Evolutionary conservation across 2,797 vertebrate species (phyloP), one percentile per base, ranked within the genome.

Genomic region (Gymnopithys bicolor): DNA sequence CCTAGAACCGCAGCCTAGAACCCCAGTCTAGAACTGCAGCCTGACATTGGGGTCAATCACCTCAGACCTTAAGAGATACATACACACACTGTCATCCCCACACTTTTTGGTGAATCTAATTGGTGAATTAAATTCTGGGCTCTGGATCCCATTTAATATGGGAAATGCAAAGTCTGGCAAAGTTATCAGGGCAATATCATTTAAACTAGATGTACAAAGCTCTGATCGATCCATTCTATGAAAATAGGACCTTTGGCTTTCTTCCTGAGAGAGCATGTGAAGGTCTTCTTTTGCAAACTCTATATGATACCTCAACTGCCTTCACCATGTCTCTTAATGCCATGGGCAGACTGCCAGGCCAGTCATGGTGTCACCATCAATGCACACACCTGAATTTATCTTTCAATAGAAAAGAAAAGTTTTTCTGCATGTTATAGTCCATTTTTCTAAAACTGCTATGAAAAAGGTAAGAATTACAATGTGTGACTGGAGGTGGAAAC

Each of bases 211-310:
- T 51, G 49, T 64, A n/a, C 73, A 88, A 93, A 91, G 46, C 53
- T 80, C 85, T 11, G 22, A 93, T 93, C 8, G 39, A 88, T 94
- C 66, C 21, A 3, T 66, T 88, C 58, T 28, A 69, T 69, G 35
- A 66, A 90, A 94, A 90, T 39, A 88, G 53, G 76, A 94, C 87
- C 89, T 96, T 93, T 94, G 91, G 58, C 77, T 96, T 90, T 85
- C 59, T 73, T 93, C 73, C 77, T 69, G 53, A 48, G 35, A 55
- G 30, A 86, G 43, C 5, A 5, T 23, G 73, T 93, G 94, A 88
- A 91, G 76, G 76, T 94, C 66, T 59, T 68, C 68, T 87, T 89
- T 25, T 78, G 69, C 62, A 94, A 78, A 84, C 52, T 64, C 81
- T n/a, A 10, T 18, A 19, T 58, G 84, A 73, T 32, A 70, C 35